Evolutionary conservation across 2,888 invertebrate genomes (phyloP), one percentile per base, ranked within the genome.

Genomic region (Mythimna ferrago): DNA sequence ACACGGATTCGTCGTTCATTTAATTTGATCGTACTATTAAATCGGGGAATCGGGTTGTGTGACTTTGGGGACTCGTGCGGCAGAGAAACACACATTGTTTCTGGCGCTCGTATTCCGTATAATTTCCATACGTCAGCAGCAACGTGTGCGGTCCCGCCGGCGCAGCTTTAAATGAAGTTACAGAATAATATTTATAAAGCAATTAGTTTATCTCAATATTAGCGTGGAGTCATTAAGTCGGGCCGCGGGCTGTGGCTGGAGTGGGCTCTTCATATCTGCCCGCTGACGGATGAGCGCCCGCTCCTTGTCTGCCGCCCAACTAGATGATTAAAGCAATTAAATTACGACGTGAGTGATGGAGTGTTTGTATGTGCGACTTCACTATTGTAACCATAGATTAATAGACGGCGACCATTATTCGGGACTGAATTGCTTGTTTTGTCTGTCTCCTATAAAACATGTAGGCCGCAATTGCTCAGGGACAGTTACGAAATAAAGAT

Each of bases 191-290:
- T 92, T 92, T 92, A 92, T 91, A 92, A 91, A 92, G 90, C 91
- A 90, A 93, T 93, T 92, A 93, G 90, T 93, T 94, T 93, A 94
- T 93, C 93, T 92, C 86, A 88, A 89, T 91, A 93, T 91, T 92
- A 92, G 89, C 89, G 87, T 85, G 84, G 86, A 89, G 87, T 89
- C 88, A 92, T 93, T 93, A 93, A 89, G 89, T 87, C 86, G 84
- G 75, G 88, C 88, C 87, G 75, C 81, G 84, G 82, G 85, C 76
- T 76, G 67, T 44, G 51, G 58, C 79, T 76, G 77, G 73, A 77
- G 78, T 78, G 84, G 83, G 83, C 82, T 88, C 87, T 88, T 88
- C 88, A 90, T 89, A 90, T 90, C 89, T 88, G 86, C 82, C 87
- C 86, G 88, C 88, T 92, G 92, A 92, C 89, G 89, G 89, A 89